Evolutionary conservation across 1,140 invertebrate species (phyloP), one percentile per base, ranked within the genome.

Genomic region (Periplaneta americana): DNA sequence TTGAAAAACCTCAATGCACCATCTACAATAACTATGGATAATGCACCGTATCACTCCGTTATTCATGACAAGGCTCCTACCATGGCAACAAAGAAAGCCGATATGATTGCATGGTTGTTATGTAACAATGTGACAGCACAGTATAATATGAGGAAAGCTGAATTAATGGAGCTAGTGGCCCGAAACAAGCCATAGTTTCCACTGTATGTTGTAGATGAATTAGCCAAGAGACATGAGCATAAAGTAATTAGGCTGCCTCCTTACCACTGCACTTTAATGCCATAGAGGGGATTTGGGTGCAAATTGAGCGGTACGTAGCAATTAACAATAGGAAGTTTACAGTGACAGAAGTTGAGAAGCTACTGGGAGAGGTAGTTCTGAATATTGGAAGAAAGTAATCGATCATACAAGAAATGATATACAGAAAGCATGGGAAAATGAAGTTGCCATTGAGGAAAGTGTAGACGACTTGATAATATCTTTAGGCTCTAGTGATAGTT

Each of bases 231-330:
- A 22, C 17, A 80, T 32, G 82, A 83, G 28, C 79, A 85, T 48
- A 74, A 34, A 36, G 82, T 85, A 36, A n/a, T 84, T 39, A 28
- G 85, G 28, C 75, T 85, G 15, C 85, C 84, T 10, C 84, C 84
- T 28, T 85, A 85, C 36, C 84, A 85, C 48, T 83, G 84, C 76
- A n/a, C n/a, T n/a, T n/a, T n/a, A n/a, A n/a, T n/a, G n/a, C n/a
- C n/a, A n/a, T n/a, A n/a, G n/a, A n/a, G n/a, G n/a, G n/a, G n/a
- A n/a, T n/a, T n/a, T n/a, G n/a, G n/a, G n/a, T n/a, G n/a, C n/a
- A n/a, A n/a, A n/a, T n/a, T n/a, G n/a, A n/a, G n/a, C n/a, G n/a
- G n/a, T n/a, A n/a, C n/a, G n/a, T n/a, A n/a, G n/a, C n/a, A n/a
- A n/a, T n/a, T n/a, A n/a, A n/a, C n/a, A n/a, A n/a, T n/a, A n/a